These are phyloP conservation scores for human (Homo sapiens) DNA, from an alignment of 2,113 vertebrate species.

Conservation along the genomic window DNA sequence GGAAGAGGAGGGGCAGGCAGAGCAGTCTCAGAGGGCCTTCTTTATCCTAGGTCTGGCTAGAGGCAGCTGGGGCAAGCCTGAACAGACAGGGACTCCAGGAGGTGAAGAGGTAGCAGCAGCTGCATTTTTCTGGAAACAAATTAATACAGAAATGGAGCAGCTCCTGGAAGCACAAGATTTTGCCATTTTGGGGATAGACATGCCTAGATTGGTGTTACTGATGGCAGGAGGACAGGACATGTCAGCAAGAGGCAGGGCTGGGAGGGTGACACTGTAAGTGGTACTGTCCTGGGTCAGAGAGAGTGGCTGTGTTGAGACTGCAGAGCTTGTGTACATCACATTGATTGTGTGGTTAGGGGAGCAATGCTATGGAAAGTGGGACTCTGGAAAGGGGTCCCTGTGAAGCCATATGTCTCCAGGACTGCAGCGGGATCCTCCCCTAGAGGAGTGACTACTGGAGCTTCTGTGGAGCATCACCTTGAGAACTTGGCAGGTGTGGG, in stretches of 20 bases:
- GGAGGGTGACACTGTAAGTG: background rate
- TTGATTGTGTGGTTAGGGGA: too few relatives aligned
- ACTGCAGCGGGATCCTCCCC: background rate
- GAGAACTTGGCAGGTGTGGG: background rate
- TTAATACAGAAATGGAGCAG: background rate
- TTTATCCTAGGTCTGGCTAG: background rate
- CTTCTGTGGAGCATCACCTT: too few relatives aligned
- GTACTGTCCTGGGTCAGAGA: background rate
- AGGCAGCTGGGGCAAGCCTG: background rate
- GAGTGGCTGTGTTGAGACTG: background rate
- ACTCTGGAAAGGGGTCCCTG: background rate
- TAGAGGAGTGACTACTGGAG: fast-evolving
- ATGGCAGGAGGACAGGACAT: background rate
- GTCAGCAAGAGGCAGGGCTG: background rate
- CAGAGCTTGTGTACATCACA: background rate
- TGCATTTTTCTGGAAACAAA: conserved; percentile 33
- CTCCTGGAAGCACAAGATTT: background rate
- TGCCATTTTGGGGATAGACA: background rate
- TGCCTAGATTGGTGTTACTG: background rate
- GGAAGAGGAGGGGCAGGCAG: background rate
- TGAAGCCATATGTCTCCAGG: background rate
- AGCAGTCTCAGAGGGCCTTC: background rate
- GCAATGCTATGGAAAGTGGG: background rate
- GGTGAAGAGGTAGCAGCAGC: background rate
- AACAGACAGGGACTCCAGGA: background rate